Evolutionary conservation across 2,113 vertebrate species (phyloP).

Genomic region (Pluvialis apricaria): DNA sequence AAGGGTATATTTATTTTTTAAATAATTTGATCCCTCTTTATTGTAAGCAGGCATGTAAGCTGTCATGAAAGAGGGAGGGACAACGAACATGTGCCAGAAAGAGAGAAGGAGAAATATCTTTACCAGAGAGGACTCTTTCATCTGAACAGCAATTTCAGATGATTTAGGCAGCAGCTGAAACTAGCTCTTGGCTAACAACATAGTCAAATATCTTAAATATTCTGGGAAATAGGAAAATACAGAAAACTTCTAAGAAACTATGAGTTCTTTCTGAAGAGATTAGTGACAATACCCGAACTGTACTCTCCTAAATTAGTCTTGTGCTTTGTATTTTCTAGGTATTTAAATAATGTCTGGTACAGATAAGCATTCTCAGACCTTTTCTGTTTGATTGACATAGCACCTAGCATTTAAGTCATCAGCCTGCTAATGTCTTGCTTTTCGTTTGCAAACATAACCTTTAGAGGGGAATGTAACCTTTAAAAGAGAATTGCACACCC

Average conservation of each 20-base stretch:
- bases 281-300: background rate
- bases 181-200: background rate
- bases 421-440: background rate
- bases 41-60: background rate
- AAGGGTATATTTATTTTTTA: background rate
- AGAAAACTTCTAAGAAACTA: background rate
- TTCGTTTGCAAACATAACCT: slow-evolving; percentile 17
- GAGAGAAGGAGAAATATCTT: background rate
- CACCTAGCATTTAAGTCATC: background rate
- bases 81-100: background rate
- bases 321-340: background rate
- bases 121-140: background rate
- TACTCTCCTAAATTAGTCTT: background rate
- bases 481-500: background rate
- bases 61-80: background rate
- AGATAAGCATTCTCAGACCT: background rate
- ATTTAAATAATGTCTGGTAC: background rate
- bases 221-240: background rate
- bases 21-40: background rate
- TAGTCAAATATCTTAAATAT: background rate
- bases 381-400: background rate
- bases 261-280: background rate
- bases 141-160: background rate
- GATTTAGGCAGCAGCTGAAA: background rate
- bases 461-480: slow-evolving; percentile 40